Percentiles rank a stretch among this genome's conserved stretches.
Evolutionary conservation across 2,797 vertebrate genomes (phyloP).

Genomic region (Pempheris klunzingeri): DNA sequence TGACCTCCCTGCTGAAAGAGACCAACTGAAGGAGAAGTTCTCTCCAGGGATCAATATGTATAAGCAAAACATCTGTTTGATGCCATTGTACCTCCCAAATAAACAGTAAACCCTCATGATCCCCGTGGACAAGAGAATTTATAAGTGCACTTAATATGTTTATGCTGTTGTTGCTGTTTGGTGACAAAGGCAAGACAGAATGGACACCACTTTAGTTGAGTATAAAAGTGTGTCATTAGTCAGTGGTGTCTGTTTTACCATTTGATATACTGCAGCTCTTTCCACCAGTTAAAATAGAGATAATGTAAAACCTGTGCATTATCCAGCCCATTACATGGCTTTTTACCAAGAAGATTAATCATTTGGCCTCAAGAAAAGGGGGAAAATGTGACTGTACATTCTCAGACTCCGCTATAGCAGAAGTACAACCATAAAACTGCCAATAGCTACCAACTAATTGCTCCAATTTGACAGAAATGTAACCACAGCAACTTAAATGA

Average conservation of each 20-base stretch:
- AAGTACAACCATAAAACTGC: constrained; percentile 47
- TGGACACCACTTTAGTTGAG: background rate
- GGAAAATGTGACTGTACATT: constrained; percentile 24
- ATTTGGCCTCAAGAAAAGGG: constrained; percentile 14
- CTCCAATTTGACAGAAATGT: constrained; percentile 31
- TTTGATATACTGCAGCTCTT: constrained; percentile 14
- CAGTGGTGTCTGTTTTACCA: constrained; percentile 6
- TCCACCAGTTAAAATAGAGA: constrained; percentile 10
- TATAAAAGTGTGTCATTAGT: background rate
- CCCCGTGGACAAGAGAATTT: background rate
- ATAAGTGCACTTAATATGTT: constrained; percentile 1
- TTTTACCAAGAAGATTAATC: constrained; percentile 51
- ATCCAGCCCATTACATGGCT: constrained; percentile 38
- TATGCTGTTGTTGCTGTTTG: constrained; percentile 15
- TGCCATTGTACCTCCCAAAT: background rate
- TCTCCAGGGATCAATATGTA: constrained; percentile 27
- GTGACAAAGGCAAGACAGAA: background rate
- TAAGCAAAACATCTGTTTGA: constrained; percentile 1
- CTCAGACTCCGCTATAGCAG: constrained; percentile 29
- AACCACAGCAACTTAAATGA: constrained; percentile 19
- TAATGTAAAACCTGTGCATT: constrained; percentile 38
- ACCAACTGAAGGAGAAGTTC: constrained; percentile 28
- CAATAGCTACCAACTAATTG: constrained; percentile 43
- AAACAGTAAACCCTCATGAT: constrained; percentile 6
- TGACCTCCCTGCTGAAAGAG: constrained; percentile 34